Base-by-base conservation (phyloP, 2,888 invertebrate species). In the Cosmia trapezina region DNA sequence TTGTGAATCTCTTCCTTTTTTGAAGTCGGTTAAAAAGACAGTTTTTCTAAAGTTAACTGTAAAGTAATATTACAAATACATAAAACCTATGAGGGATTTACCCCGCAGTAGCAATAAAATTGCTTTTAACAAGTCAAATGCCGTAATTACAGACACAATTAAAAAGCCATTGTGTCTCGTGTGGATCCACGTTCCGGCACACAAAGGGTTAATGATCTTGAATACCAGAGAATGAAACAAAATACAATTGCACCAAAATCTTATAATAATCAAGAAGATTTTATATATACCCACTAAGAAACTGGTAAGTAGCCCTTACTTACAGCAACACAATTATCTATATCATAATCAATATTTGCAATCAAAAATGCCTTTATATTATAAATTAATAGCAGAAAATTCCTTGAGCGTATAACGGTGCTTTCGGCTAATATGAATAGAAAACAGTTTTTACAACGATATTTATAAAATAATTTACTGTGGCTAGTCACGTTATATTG, bases 341-440 rank as follows among this genome's bases (percentile, higher is more conserved):
- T 12, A 57, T 8, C 49, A 62, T 78, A 73, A 37, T 81, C 70
- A 73, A 47, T 62, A 49, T 65, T 43, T 5, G 17, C 45, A 61
- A 76, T 82, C 70, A 75, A 75, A 76, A 41, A 73, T 81, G 57
- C 56, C 2, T 70, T 80, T 59, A 70, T 74, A 22, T 56, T 47
- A 76, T 80, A 81, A 70, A 76, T 64, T 81, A 83, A 80, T 74
- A 61, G 64, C 71, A 73, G 45, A 64, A 76, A 84, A 81, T 83
- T 81, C 78, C 72, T 57, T 60, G 17, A 54, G 54, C 70, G 66
- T 79, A 61, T 63, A 83, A 81, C 73, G 74, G 76, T 74, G 57
- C 63, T 85, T 76, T 63, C 37, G 33, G 45, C 59, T 68, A 74
- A 71, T 65, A 67, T 59, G 78, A 78, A 74, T 73, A 76, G 41